phyloP scores from a whole-genome alignment of 2,113 vertebrate genomes.

The Epinephelus lanceolatus region DNA sequence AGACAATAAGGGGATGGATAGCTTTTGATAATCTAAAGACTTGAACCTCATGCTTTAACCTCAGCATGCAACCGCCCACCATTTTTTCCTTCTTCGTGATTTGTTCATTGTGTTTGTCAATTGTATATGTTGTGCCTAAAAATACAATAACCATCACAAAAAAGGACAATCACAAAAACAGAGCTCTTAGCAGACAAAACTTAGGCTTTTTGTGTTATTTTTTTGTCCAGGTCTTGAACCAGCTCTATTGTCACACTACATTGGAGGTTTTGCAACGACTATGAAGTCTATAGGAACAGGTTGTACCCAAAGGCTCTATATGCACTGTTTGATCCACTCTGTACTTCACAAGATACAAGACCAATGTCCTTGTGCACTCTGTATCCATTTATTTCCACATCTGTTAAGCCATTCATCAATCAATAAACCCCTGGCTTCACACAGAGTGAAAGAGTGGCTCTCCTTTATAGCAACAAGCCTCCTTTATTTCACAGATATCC shows the following conservation, averaged over 20 bases:
- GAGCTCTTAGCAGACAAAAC: slow-evolving; percentile 14
- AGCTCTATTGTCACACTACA: slow-evolving; percentile 43
- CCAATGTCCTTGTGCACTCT: slow-evolving; percentile 63
- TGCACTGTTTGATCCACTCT: slow-evolving; percentile 36
- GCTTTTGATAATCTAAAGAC: too few species aligned
- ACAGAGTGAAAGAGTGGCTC: slow-evolving; percentile 49
- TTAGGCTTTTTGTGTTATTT: background rate
- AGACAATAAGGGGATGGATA: too few species aligned
- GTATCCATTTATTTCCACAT: slow-evolving; percentile 77
- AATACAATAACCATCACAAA: too few species aligned
- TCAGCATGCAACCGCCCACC: too few species aligned
- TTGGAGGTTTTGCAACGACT: slow-evolving; percentile 37
- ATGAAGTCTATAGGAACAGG: slow-evolving; percentile 48
- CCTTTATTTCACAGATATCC: slow-evolving; percentile 77
- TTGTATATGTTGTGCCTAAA: too few species aligned
- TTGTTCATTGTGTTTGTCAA: too few species aligned
- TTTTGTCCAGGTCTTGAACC: background rate
- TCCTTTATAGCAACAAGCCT: slow-evolving; percentile 51
- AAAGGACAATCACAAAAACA: background rate
- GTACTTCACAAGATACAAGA: slow-evolving; percentile 58
- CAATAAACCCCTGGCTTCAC: slow-evolving; percentile 71
- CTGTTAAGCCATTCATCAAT: slow-evolving; percentile 82
- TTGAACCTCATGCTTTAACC: too few species aligned
- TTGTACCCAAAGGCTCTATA: slow-evolving; percentile 28
- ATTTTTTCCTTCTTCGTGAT: too few species aligned